Conservation (phyloP, 2,888 invertebrate species). For the Odontomyia ornata region DNA sequence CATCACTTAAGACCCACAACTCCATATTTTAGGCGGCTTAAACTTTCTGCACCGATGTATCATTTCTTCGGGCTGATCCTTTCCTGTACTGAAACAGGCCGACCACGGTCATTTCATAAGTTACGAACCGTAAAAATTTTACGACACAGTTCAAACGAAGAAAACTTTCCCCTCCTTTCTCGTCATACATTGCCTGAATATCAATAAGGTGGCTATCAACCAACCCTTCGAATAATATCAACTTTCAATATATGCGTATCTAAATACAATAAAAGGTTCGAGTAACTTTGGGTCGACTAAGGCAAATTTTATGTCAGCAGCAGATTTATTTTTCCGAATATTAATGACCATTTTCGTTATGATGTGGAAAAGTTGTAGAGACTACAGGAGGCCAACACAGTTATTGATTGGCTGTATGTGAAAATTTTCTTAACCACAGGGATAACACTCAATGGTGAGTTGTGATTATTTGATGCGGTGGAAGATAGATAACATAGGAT, state of each 20-base stretch:
- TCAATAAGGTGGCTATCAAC: conserved; percentile 23
- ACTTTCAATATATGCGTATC: conserved; percentile 8
- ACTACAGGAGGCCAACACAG: neutral
- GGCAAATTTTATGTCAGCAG: conserved; percentile 40
- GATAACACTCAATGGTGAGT: neutral
- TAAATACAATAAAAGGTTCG: conserved; percentile 18
- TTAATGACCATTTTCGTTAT: conserved; percentile 24
- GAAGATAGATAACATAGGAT: too few relatives aligned
- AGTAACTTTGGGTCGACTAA: conserved; percentile 10
- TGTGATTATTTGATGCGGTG: too few relatives aligned
- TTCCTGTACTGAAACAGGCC: neutral
- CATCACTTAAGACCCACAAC: too few relatives aligned
- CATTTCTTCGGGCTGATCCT: too few relatives aligned
- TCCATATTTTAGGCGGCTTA: too few relatives aligned
- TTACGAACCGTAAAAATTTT: conserved; percentile 35
- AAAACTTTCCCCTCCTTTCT: conserved; percentile 4
- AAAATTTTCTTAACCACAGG: neutral
- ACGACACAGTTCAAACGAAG: conserved; percentile 32
- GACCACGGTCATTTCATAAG: conserved; percentile 9
- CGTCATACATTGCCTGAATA: conserved; percentile 28
- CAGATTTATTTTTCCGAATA: conserved; percentile 42
- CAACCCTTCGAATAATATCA: neutral
- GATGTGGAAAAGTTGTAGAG: neutral
- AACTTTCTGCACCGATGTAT: too few relatives aligned
- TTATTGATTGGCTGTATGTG: neutral